Evolutionary conservation across 2,797 vertebrate genomes (phyloP), one percentile per base, ranked within the genome.

Genomic region (Myoxocephalus aenaeus): DNA sequence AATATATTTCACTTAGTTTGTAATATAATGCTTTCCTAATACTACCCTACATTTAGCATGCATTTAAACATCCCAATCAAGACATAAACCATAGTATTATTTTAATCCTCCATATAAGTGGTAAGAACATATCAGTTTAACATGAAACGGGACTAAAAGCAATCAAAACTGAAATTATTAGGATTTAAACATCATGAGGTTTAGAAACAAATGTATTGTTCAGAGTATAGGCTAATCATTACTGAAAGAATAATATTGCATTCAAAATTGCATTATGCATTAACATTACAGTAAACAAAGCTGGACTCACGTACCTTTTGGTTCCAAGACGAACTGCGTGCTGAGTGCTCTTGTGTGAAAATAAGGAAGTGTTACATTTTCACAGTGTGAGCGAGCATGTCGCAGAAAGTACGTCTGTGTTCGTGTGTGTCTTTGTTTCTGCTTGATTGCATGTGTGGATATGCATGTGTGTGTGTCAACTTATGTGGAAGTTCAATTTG

Each of bases 251-350:
- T 40, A 58, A 29, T 7, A 13, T 0, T 20, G 34, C 12, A 32
- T 32, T 32, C 1, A 3, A 32, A 32, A 32, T 32, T 32, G 32
- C 32, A 72, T 5, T 1, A 29, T 46, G 1, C 38, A 29, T 32
- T 0, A 76, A 67, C 4, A 25, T n/a, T 44, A 63, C 40, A 29
- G 22, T 17, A 17, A 42, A 40, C 1, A 59, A 78, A 40, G 15
- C 12, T 2, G 40, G 15, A 67, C 7, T 46, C 34, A 80, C 87
- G 1, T 83, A 86, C 77, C 73, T 82, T 85, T 65, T 17, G 2
- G 40, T 40, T 38, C 2, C 6, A 18, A 64, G 58, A 61, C 20
- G 25, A 67, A 27, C 3, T 59, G 17, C 15, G n/a, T 64, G 67
- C 13, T 0, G 25, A 56, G 18, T 58, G 27, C 32, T 79, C 13